Conservation (phyloP, 2,888 invertebrate species). For the Minunthozetes semirufus region DNA sequence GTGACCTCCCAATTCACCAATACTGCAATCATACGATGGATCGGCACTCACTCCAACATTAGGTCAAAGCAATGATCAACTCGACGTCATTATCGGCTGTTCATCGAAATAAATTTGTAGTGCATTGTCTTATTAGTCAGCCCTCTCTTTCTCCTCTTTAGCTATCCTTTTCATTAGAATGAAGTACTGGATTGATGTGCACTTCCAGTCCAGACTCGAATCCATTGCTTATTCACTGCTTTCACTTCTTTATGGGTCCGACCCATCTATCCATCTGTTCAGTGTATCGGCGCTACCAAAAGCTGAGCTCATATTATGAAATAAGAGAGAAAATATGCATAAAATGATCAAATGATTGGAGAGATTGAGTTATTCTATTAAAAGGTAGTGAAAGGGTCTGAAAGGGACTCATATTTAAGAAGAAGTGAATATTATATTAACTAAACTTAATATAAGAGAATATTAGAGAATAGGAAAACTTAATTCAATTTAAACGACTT, state of each 20-base stretch:
- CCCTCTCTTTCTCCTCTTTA: background rate
- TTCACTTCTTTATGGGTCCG: background rate
- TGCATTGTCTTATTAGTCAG: slow-evolving; percentile 9
- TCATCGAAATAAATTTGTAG: slow-evolving; percentile 19
- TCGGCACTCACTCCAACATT: slow-evolving; percentile 9
- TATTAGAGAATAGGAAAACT: slow-evolving; percentile 8
- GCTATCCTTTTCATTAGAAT: background rate
- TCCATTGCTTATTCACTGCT: slow-evolving; percentile 19
- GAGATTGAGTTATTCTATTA: background rate
- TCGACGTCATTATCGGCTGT: slow-evolving; percentile 14
- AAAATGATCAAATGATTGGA: slow-evolving; percentile 13
- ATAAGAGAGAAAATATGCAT: slow-evolving; percentile 19
- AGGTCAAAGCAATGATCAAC: slow-evolving; percentile 18
- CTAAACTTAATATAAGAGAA: background rate
- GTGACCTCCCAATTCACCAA: slow-evolving; percentile 24
- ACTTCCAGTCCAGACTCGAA: background rate
- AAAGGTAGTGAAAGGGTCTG: slow-evolving; percentile 21
- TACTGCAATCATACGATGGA: background rate
- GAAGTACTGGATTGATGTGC: background rate
- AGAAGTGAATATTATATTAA: background rate
- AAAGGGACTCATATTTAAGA: too few species aligned
- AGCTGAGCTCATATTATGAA: background rate
- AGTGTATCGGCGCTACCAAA: background rate
- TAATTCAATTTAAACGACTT: slow-evolving; percentile 11
- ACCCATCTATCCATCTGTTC: slow-evolving; percentile 25